Conservation (phyloP, 2,113 vertebrate genomes). For the Hippocampus comes region DNA sequence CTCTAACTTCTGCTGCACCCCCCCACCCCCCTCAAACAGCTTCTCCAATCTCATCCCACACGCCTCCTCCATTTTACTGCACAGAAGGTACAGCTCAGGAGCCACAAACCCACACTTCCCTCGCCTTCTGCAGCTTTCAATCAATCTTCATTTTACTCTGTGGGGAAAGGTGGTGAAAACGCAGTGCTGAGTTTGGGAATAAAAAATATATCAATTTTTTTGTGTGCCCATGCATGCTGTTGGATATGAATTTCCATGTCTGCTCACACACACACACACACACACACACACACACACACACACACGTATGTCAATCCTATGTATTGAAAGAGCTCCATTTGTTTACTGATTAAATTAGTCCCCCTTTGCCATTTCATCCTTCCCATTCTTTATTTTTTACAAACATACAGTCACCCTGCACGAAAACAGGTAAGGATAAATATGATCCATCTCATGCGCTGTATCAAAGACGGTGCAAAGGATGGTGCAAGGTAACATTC, state of each 20-base stretch:
- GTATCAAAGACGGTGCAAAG: not conserved
- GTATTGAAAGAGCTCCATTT: not conserved
- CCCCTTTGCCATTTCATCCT: not conserved
- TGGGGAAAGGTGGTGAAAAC: not conserved
- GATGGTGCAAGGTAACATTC: too few species aligned
- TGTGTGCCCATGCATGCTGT: not conserved
- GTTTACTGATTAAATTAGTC: not conserved
- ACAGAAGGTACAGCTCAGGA: slow-evolving; percentile 9
- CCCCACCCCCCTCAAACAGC: slow-evolving; percentile 35
- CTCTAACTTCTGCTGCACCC: not conserved
- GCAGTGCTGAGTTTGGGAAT: not conserved
- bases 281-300: too few species aligned
- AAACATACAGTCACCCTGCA: not conserved
- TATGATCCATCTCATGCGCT: not conserved
- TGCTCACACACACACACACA: not conserved
- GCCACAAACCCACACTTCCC: slow-evolving; percentile 38
- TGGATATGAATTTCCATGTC: not conserved
- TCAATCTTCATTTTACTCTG: not conserved
- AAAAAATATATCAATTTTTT: not conserved
- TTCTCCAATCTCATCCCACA: slow-evolving; percentile 57
- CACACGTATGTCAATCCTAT: too few species aligned
- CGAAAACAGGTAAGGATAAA: not conserved
- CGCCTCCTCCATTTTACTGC: slow-evolving; percentile 59
- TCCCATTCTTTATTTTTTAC: not conserved
- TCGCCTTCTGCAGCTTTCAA: not conserved